Percentiles rank a stretch among this genome's conserved stretches.
phyloP scores from a whole-genome alignment of 2,797 vertebrate species.

The Centroberyx gerrardi region DNA sequence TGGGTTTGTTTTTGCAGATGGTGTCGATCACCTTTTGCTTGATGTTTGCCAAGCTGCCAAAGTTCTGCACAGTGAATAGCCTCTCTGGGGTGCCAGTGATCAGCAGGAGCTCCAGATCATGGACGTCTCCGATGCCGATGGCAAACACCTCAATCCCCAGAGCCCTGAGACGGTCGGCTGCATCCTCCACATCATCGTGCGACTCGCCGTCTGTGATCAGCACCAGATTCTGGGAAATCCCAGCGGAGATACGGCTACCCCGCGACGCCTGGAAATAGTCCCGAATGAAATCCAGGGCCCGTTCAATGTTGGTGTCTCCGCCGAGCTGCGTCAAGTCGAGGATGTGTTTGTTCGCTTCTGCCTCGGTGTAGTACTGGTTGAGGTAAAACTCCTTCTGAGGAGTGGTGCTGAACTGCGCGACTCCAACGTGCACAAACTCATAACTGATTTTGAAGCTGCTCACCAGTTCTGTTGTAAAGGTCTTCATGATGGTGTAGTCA shows the following conservation, averaged over 20 bases:
- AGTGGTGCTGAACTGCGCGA: conserved; percentile 85
- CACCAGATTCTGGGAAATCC: conserved; percentile 85
- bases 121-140: conserved; percentile 82
- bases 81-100: conserved; percentile 77
- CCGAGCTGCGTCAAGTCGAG: conserved; percentile 61
- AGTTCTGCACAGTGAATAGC: conserved; percentile 78
- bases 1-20: conserved; percentile 60
- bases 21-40: conserved; percentile 74
- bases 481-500: conserved; percentile 84
- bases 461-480: conserved; percentile 81
- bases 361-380: conserved; percentile 59
- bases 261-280: conserved; percentile 79
- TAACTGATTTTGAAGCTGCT: conserved; percentile 77
- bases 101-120: conserved; percentile 79
- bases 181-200: conserved; percentile 72
- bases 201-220: conserved; percentile 89
- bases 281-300: conserved; percentile 75
- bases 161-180: conserved; percentile 73
- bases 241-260: conserved; percentile 75
- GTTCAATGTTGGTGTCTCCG: conserved; percentile 76
- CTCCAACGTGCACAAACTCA: conserved; percentile 80
- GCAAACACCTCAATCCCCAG: conserved; percentile 83
- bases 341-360: conserved; percentile 71
- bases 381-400: conserved; percentile 85
- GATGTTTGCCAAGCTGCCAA: conserved; percentile 71